Percentiles rank a stretch among this genome's conserved stretches.
phyloP scores from a whole-genome alignment of 2,797 vertebrate genomes.

The Leucoraja ocellata region DNA sequence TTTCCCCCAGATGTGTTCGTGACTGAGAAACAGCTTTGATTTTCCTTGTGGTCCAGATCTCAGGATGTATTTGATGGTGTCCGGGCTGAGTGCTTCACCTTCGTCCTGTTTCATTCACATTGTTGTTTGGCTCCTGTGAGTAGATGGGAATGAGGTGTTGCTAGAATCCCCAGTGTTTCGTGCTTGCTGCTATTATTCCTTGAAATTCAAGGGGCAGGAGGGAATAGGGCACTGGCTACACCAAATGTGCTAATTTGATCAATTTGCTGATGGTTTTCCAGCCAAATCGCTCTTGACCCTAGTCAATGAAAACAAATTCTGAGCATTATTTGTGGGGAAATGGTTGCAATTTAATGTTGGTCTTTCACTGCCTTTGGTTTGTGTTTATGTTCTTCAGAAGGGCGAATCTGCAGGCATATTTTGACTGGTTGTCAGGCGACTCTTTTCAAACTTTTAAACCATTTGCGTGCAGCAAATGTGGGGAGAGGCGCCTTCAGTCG shows the following conservation, averaged over 20 bases:
- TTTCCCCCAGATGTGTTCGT: not conserved
- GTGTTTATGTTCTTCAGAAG: not conserved
- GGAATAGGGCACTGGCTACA: not conserved
- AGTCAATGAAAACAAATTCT: too few species aligned
- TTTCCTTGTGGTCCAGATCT: not conserved
- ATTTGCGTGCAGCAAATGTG: not conserved
- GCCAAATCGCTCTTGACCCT: not conserved
- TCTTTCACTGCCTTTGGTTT: too few species aligned
- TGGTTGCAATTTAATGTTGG: too few species aligned
- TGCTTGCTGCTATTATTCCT: too few species aligned
- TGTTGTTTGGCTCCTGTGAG: too few species aligned
- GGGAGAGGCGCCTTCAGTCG: not conserved
- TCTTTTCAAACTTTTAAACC: not conserved
- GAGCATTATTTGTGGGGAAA: too few species aligned
- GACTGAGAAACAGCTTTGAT: not conserved
- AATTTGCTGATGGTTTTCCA: too few species aligned
- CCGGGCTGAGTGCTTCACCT: not conserved
- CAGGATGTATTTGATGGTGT: not conserved
- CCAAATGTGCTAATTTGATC: not conserved
- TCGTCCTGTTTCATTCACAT: too few species aligned
- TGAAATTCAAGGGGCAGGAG: not conserved
- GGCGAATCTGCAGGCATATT: too few species aligned
- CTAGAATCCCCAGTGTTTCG: too few species aligned
- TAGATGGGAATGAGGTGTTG: too few species aligned
- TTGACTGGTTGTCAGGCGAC: not conserved